Evolutionary conservation across 1,140 invertebrate genomes (phyloP).

Genomic region (Battus philenor): DNA sequence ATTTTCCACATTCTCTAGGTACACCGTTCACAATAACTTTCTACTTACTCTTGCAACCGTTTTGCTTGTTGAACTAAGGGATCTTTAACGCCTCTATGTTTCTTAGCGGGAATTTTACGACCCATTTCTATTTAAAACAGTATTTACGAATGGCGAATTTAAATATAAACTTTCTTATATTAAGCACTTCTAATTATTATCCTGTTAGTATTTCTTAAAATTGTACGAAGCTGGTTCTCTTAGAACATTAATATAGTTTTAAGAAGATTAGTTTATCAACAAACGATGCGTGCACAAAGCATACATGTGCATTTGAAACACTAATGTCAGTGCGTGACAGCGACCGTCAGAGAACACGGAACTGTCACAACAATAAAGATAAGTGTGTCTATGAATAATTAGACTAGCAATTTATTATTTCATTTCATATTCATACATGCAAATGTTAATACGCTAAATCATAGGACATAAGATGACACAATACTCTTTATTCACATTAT

Average conservation of each 20-base stretch:
- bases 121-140: constrained; percentile 77
- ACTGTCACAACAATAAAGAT: too few species aligned
- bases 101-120: constrained; percentile 84
- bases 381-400: too few species aligned
- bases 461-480: too few species aligned
- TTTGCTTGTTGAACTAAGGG: constrained; percentile 79
- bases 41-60: constrained; percentile 78
- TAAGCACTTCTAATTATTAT: too few species aligned
- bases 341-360: neutral
- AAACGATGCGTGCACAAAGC: neutral
- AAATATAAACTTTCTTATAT: neutral
- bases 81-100: constrained; percentile 83
- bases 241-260: neutral
- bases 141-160: constrained; percentile 2
- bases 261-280: neutral
- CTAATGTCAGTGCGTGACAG: neutral
- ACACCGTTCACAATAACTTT: constrained; percentile 20
- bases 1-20: too few species aligned
- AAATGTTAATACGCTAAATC: too few species aligned
- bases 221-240: neutral
- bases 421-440: too few species aligned
- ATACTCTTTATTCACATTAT: too few species aligned
- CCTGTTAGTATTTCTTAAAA: too few species aligned
- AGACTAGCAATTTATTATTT: too few species aligned
- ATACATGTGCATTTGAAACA: neutral